These are phyloP conservation scores for Scarus forsteni DNA, from an alignment of 2,797 vertebrate species.

Conservation along the genomic window DNA sequence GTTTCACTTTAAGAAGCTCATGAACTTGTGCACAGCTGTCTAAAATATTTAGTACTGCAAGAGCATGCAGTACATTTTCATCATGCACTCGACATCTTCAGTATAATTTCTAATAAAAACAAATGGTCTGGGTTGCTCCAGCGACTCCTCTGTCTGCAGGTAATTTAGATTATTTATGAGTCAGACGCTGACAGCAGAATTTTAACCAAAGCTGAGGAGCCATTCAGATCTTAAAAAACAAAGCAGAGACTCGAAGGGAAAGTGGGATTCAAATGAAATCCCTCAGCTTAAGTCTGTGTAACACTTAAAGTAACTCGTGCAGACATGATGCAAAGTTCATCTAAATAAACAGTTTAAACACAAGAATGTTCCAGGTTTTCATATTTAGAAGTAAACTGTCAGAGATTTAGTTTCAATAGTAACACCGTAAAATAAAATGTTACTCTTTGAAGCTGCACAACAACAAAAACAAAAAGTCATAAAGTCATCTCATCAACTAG, in stretches of 20 bases:
- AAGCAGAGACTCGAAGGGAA: constrained; percentile 4
- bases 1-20: neutral
- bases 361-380: no score
- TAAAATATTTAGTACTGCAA: neutral
- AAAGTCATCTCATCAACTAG: neutral
- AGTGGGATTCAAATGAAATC: neutral
- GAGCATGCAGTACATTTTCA: neutral
- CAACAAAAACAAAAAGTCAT: neutral
- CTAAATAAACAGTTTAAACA: neutral
- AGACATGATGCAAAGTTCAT: neutral
- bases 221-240: neutral
- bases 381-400: neutral
- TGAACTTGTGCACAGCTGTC: neutral
- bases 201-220: constrained; percentile 5
- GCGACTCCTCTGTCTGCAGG: neutral
- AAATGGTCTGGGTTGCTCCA: neutral
- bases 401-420: neutral
- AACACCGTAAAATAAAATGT: neutral
- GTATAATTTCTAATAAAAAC: neutral
- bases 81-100: neutral
- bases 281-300: neutral
- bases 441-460: neutral
- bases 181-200: constrained; percentile 4
- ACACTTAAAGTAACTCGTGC: neutral
- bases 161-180: neutral